phyloP scores from a whole-genome alignment of 1,140 invertebrate species.

The Cheumatopsyche charites region DNA sequence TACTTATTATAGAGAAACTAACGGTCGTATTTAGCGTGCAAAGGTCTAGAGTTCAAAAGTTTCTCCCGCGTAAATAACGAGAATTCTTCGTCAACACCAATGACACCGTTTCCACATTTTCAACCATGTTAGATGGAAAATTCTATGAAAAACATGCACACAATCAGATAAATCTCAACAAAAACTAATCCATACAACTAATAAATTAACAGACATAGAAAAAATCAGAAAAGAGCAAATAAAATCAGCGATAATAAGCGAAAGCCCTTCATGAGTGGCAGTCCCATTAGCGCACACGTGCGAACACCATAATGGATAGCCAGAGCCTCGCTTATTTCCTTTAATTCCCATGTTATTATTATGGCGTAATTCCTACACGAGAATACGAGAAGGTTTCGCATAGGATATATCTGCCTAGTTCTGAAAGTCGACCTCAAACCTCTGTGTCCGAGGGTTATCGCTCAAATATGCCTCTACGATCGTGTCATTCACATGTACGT shows the following conservation, averaged over 20 bases:
- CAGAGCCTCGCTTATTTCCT: slow-evolving; percentile 23
- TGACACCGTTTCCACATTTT: slow-evolving; percentile 1
- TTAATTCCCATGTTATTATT: slow-evolving; percentile 30
- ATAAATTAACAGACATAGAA: neutral
- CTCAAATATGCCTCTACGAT: too few species aligned
- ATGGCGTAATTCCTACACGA: neutral
- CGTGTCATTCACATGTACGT: too few species aligned
- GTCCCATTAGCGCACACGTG: slow-evolving; percentile 35
- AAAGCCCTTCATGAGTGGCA: slow-evolving; percentile 30
- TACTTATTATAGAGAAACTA: neutral
- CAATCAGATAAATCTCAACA: neutral
- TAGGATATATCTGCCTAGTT: neutral
- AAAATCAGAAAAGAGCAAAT: neutral
- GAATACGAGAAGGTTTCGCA: slow-evolving; percentile 2
- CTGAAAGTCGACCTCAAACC: neutral
- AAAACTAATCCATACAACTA: neutral
- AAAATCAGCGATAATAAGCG: too few species aligned
- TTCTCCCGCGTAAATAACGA: neutral
- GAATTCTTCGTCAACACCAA: neutral
- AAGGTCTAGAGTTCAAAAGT: slow-evolving; percentile 5
- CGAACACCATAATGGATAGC: slow-evolving; percentile 26
- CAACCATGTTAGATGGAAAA: neutral
- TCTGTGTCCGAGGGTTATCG: too few species aligned
- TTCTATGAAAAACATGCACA: too few species aligned
- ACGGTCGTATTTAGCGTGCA: neutral